phyloP scores from a whole-genome alignment of 1,140 invertebrate species.

The Polypedilum vanderplanki region DNA sequence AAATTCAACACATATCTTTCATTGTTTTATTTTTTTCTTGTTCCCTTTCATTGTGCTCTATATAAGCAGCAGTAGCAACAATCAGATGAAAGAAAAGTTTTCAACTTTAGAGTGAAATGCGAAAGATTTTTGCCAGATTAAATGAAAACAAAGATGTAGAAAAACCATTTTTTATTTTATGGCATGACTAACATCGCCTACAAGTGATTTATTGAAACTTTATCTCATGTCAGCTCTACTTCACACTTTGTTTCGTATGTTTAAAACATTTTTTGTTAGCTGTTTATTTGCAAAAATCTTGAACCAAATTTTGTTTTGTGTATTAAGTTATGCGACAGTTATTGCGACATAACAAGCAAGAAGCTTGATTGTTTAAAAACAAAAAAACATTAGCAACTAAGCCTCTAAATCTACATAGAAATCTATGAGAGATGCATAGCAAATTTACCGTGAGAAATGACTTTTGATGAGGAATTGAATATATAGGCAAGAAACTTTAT shows the following conservation, averaged over 20 bases:
- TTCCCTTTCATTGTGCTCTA: no score
- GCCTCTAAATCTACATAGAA: neutral
- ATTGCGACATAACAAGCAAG: no score
- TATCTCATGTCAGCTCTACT: neutral
- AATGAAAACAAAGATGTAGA: neutral
- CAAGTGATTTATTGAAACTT: neutral
- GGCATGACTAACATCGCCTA: neutral
- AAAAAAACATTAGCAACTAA: neutral
- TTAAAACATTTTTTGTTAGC: neutral
- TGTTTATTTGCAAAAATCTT: neutral
- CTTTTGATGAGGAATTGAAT: neutral
- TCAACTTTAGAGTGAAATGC: no score
- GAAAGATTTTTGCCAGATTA: no score
- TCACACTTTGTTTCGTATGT: neutral
- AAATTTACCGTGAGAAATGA: conserved; percentile 11
- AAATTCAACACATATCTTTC: no score
- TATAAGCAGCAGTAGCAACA: no score
- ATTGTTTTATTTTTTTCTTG: no score
- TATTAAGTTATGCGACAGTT: neutral
- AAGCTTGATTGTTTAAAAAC: neutral
- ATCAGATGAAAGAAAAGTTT: no score
- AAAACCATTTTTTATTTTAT: conserved; percentile 11
- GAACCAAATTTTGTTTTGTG: neutral
- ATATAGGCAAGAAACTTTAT: neutral
- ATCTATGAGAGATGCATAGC: neutral